These are phyloP conservation scores for Lysandra coridon DNA, from an alignment of 2,888 invertebrate genomes.

Conservation along the genomic window DNA sequence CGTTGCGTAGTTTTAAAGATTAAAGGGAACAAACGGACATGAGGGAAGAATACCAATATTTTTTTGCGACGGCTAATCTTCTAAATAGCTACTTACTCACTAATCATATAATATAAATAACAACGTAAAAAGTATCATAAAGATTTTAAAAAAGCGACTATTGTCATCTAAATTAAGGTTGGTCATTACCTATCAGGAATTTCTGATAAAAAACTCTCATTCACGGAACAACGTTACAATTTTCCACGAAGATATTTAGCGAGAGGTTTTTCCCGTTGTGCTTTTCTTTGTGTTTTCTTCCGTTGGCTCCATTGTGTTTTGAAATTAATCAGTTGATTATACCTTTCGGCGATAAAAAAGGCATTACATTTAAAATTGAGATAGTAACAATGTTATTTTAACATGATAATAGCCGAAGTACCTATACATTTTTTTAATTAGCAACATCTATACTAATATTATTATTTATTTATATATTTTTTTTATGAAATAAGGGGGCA, in stretches of 20 bases:
- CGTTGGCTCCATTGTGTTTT: conserved; percentile 27
- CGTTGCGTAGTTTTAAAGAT: too few species aligned
- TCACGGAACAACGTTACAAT: conserved; percentile 16
- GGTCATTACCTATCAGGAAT: conserved; percentile 17
- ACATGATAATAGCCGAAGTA: neutral
- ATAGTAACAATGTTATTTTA: neutral
- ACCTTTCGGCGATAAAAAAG: conserved; percentile 3
- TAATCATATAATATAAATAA: too few species aligned
- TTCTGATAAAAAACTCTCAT: conserved; percentile 19
- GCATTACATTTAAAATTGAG: neutral
- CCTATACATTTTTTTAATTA: too few species aligned
- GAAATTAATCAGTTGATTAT: conserved; percentile 31
- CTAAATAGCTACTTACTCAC: too few species aligned
- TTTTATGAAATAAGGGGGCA: too few species aligned
- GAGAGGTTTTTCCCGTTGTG: neutral
- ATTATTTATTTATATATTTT: too few species aligned
- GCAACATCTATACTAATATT: too few species aligned
- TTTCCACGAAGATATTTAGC: conserved; percentile 7
- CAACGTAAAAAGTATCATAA: neutral
- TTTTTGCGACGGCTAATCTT: too few species aligned
- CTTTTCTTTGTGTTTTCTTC: conserved; percentile 17
- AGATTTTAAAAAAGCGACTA: neutral
- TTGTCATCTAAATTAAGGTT: conserved; percentile 9
- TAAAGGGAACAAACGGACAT: too few species aligned
- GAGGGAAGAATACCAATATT: too few species aligned